Conservation (phyloP, 2,113 vertebrate genomes). For the Calonectris borealis region DNA sequence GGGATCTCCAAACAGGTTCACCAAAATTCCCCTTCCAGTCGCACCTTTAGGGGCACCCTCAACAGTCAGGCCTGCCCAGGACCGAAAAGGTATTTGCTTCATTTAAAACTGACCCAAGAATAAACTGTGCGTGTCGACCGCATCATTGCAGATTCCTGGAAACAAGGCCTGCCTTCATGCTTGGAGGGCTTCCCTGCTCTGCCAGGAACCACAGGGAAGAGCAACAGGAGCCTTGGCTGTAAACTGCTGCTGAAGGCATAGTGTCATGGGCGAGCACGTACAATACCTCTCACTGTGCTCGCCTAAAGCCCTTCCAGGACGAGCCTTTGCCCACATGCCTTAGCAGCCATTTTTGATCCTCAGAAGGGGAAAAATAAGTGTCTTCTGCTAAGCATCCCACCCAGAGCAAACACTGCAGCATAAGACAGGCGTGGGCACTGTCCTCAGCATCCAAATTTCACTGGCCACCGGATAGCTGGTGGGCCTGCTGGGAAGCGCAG, state of each 20-base stretch:
- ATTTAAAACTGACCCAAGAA: constrained; percentile 6
- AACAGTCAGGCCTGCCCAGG: background rate
- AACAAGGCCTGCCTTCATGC: constrained; percentile 52
- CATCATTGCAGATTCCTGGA: constrained; percentile 28
- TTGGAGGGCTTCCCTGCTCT: constrained; percentile 20
- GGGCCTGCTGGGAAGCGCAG: background rate
- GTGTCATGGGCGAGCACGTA: background rate
- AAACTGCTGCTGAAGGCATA: background rate
- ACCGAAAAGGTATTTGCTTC: background rate
- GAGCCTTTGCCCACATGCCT: background rate
- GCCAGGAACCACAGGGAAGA: constrained; percentile 44
- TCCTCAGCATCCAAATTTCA: background rate
- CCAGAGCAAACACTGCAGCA: background rate
- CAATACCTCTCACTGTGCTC: constrained; percentile 36
- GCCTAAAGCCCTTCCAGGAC: background rate
- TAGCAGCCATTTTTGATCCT: background rate
- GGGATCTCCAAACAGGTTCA: background rate
- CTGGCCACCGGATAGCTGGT: background rate
- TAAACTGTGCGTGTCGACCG: background rate
- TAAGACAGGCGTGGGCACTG: background rate
- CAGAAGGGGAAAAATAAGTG: constrained; percentile 5
- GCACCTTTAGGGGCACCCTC: background rate
- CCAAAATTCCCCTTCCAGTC: background rate
- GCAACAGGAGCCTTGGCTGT: constrained; percentile 36
- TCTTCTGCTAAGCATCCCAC: background rate